Percentiles rank a stretch among this genome's conserved stretches.
Conservation (phyloP, 2,888 invertebrate species). For the Andrena camellia region DNA sequence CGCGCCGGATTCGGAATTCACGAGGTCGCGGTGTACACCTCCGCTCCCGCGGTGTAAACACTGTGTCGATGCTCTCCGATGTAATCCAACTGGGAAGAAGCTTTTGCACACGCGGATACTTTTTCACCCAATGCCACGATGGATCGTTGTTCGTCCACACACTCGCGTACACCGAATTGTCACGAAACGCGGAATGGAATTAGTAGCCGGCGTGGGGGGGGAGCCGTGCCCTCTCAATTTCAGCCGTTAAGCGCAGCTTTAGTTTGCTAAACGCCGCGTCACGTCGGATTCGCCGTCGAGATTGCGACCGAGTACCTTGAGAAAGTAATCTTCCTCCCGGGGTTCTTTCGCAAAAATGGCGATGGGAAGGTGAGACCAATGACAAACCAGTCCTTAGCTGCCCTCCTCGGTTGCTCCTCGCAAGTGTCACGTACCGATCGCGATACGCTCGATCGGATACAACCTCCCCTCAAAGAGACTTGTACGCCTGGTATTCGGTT, state of each 20-base stretch:
- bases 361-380: slow-evolving; percentile 23
- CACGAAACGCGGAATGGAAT: slow-evolving; percentile 31
- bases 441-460: slow-evolving; percentile 18
- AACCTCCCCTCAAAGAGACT: slow-evolving; percentile 11
- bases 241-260: neutral
- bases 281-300: slow-evolving; percentile 9
- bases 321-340: neutral
- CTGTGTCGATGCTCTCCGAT: slow-evolving; percentile 47
- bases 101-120: slow-evolving; percentile 48
- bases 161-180: slow-evolving; percentile 43
- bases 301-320: slow-evolving; percentile 9
- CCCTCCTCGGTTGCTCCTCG: slow-evolving; percentile 4
- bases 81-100: slow-evolving; percentile 57
- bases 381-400: slow-evolving; percentile 22
- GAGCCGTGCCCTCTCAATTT: neutral
- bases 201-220: neutral
- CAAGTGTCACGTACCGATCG: neutral
- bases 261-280: neutral
- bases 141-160: slow-evolving; percentile 42
- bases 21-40: slow-evolving; percentile 41
- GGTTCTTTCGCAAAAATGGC: slow-evolving; percentile 14
- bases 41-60: slow-evolving; percentile 49
- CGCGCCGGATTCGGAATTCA: slow-evolving; percentile 56
- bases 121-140: slow-evolving; percentile 31
- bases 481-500: slow-evolving; percentile 10